These are phyloP conservation scores for Uromys caudimaculatus DNA, from an alignment of 2,797 vertebrate genomes.

Conservation along the genomic window DNA sequence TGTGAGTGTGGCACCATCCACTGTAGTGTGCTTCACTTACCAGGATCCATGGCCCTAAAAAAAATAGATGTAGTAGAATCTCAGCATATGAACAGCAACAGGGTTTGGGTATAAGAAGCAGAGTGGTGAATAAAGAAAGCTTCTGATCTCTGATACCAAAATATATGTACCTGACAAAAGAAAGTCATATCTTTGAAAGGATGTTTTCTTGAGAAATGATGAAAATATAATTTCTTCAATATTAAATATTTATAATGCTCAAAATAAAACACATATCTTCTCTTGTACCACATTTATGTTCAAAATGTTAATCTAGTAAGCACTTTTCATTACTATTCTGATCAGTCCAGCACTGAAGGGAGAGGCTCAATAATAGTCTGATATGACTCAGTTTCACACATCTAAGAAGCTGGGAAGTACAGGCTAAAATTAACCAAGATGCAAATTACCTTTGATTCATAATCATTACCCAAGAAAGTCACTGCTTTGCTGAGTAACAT, in stretches of 20 bases:
- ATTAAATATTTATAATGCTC: background rate
- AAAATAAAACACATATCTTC: background rate
- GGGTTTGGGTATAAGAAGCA: background rate
- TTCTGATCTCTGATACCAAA: background rate
- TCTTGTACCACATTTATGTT: background rate
- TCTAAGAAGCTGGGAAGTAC: background rate
- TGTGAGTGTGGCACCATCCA: background rate
- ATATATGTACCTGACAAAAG: background rate
- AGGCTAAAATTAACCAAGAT: background rate
- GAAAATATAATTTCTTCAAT: background rate
- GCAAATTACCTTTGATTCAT: background rate
- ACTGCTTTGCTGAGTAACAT: background rate
- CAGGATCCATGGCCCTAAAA: background rate
- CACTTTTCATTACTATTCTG: background rate
- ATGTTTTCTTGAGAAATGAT: background rate
- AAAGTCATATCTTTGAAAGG: background rate
- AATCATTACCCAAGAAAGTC: background rate
- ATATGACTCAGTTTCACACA: background rate
- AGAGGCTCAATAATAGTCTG: background rate
- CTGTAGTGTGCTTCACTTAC: background rate
- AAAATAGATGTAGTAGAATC: no score
- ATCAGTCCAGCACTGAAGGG: background rate
- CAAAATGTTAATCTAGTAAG: constrained; percentile 1
- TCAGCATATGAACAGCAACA: background rate
- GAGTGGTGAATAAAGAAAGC: background rate